Evolutionary conservation across 2,888 invertebrate genomes (phyloP).

Genomic region (Eristalis intricaria): DNA sequence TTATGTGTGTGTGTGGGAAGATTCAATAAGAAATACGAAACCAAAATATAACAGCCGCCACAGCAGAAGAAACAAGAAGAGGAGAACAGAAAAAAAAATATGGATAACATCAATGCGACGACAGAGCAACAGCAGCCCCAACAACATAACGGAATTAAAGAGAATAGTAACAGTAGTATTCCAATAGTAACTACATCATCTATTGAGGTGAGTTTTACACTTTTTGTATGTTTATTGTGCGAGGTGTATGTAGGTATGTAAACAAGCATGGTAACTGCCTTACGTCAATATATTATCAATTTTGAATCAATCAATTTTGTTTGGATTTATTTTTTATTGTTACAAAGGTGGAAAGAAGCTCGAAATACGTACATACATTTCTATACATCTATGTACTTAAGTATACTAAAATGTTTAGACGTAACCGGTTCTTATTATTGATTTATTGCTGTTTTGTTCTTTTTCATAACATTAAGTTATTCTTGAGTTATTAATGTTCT

Average conservation of each 20-base stretch:
- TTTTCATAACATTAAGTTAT: too few species aligned
- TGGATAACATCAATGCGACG: slow-evolving; percentile 73
- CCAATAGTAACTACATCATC: slow-evolving; percentile 76
- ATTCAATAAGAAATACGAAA: slow-evolving; percentile 62
- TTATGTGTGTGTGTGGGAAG: slow-evolving; percentile 60
- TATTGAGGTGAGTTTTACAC: slow-evolving; percentile 56
- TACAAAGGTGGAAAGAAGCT: not conserved
- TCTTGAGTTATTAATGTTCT: not conserved
- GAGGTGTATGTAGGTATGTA: not conserved
- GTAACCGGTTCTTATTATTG: slow-evolving; percentile 4
- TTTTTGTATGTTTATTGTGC: slow-evolving; percentile 2
- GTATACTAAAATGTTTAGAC: not conserved
- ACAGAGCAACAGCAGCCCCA: slow-evolving; percentile 75
- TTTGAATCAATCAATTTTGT: not conserved
- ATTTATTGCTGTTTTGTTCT: not conserved
- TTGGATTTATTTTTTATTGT: not conserved
- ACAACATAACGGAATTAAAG: slow-evolving; percentile 79
- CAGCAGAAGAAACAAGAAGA: slow-evolving; percentile 44
- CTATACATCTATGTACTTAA: too few species aligned
- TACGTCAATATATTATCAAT: not conserved
- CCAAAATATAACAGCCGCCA: slow-evolving; percentile 52
- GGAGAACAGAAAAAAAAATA: slow-evolving; percentile 65
- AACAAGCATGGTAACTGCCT: not conserved
- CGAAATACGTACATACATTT: not conserved
- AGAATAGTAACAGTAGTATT: slow-evolving; percentile 79